A percentile compares a stretch with the other conserved stretches of the same genome.
Conservation (phyloP, 2,113 vertebrate genomes). For the Dasyornis broadbenti region DNA sequence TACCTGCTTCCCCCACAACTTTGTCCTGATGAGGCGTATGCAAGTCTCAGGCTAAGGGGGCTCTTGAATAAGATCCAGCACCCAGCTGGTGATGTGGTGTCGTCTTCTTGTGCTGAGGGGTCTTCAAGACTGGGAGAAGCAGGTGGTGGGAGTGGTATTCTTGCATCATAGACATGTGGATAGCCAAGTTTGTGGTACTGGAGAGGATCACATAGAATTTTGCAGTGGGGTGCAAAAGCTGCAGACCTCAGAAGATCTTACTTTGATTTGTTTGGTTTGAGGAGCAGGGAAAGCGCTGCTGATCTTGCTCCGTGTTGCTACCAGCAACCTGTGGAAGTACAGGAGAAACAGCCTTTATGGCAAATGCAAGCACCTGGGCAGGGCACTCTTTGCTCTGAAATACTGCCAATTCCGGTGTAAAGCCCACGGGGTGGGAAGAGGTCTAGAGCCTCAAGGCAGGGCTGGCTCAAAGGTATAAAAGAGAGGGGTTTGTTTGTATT, state of each 20-base stretch:
- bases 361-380: not conserved
- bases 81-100: not conserved
- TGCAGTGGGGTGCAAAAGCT: not conserved
- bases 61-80: not conserved
- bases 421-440: not conserved
- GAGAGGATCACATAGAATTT: not conserved
- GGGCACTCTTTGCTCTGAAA: not conserved
- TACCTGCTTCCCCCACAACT: not conserved
- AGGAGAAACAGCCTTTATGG: not conserved
- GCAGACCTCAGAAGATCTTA: not conserved
- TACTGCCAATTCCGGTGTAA: not conserved
- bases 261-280: not conserved
- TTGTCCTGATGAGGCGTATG: not conserved
- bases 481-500: not conserved
- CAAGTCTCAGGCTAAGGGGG: too few relatives aligned
- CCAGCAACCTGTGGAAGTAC: not conserved
- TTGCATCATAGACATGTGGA: not conserved
- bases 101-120: not conserved
- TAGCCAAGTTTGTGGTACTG: not conserved
- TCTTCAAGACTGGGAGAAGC: too few relatives aligned
- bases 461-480: not conserved
- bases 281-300: not conserved
- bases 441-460: not conserved
- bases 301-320: not conserved
- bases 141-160: rapidly evolving